These are phyloP conservation scores for Nebria brevicollis DNA, from an alignment of 2,888 invertebrate species.

Conservation along the genomic window DNA sequence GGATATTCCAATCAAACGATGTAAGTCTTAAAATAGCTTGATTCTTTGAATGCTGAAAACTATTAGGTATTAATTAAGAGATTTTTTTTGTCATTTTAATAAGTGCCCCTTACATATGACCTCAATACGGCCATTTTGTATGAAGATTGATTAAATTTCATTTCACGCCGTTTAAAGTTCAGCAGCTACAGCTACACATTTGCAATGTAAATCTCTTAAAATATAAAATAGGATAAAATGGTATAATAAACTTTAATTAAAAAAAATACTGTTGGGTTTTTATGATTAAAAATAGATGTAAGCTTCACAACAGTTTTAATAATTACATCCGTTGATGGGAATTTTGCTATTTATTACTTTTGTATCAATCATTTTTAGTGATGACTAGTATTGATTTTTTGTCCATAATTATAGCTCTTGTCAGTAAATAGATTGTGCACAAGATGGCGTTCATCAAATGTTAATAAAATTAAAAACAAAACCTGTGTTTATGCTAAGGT, in stretches of 20 bases:
- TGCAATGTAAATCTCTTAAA: background rate
- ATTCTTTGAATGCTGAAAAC: conserved; percentile 25
- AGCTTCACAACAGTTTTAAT: too few relatives aligned
- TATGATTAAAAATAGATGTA: background rate
- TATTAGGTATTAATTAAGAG: conserved; percentile 19
- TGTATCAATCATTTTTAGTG: too few relatives aligned
- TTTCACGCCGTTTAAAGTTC: background rate
- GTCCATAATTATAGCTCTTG: too few relatives aligned
- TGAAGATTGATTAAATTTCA: conserved; percentile 16
- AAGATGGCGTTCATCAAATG: too few relatives aligned
- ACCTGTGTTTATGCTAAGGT: conserved; percentile 58
- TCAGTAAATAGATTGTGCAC: too few relatives aligned
- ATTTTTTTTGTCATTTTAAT: conserved; percentile 27
- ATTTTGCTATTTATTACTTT: too few relatives aligned
- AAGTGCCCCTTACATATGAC: conserved; percentile 37
- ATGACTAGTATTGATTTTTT: too few relatives aligned
- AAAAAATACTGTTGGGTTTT: background rate
- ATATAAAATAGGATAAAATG: background rate
- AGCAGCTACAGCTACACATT: background rate
- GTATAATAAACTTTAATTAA: background rate
- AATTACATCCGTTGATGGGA: too few relatives aligned
- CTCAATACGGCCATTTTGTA: conserved; percentile 47
- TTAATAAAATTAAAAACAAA: conserved; percentile 22
- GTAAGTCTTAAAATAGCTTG: conserved; percentile 54
- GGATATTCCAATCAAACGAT: conserved; percentile 62